Evolutionary conservation across 2,113 vertebrate genomes (phyloP).

Genomic region (Cinclus mexicanus): DNA sequence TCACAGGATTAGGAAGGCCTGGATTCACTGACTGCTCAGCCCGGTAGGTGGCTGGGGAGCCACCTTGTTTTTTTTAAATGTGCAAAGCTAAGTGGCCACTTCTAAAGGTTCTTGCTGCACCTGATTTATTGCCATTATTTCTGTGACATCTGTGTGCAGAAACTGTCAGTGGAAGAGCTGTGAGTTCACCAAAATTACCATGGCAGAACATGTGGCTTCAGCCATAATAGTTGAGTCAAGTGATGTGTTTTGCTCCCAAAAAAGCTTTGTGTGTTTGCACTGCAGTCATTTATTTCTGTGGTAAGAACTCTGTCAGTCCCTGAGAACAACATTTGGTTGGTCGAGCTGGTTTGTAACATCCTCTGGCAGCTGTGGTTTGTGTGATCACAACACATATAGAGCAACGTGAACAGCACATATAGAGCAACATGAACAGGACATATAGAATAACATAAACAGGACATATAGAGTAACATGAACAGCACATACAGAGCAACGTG

Average conservation of each 20-base stretch:
- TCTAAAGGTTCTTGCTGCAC: not conserved
- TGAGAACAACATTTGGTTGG: not conserved
- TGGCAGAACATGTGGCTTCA: not conserved
- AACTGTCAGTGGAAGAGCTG: not conserved
- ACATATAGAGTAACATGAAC: too few relatives aligned
- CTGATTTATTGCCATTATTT: not conserved
- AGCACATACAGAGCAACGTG: too few relatives aligned
- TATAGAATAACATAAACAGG: too few relatives aligned
- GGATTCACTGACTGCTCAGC: not conserved
- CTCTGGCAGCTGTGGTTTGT: not conserved
- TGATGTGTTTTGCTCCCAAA: not conserved
- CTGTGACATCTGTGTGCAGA: not conserved
- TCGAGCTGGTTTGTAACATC: not conserved
- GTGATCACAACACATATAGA: not conserved
- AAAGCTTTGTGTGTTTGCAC: not conserved
- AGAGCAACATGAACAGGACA: not conserved
- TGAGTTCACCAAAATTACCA: not conserved
- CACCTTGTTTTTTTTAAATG: not conserved
- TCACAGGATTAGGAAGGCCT: not conserved
- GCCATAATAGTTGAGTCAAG: not conserved
- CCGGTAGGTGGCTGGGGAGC: not conserved
- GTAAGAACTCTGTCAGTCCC: not conserved
- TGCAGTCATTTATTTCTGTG: not conserved
- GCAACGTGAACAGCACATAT: fast-evolving
- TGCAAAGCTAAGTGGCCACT: not conserved